phyloP scores from a whole-genome alignment of 2,888 invertebrate genomes.

The Lasioglossum lativentre region DNA sequence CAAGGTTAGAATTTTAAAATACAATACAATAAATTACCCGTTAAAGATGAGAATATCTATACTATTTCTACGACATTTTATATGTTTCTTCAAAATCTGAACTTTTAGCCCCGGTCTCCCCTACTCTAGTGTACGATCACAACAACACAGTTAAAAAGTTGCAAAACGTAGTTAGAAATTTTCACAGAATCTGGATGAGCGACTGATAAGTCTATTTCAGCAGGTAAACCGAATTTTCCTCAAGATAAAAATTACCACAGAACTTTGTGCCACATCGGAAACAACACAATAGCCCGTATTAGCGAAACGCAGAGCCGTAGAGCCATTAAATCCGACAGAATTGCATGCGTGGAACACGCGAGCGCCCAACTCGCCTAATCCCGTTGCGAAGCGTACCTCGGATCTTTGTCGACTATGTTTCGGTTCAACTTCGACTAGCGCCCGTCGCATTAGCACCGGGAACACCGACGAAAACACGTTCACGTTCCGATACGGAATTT shows the following conservation, averaged over 20 bases:
- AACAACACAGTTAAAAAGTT: no score
- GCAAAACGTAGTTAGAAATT: neutral
- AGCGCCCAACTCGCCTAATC: neutral
- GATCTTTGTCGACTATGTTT: neutral
- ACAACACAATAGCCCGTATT: neutral
- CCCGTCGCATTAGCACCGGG: neutral
- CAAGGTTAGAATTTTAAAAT: no score
- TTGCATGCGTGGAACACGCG: neutral
- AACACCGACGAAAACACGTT: neutral
- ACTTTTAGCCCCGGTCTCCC: no score
- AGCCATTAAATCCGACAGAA: neutral
- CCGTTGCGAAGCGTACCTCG: neutral
- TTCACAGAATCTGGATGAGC: neutral
- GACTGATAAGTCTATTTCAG: neutral
- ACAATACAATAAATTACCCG: no score
- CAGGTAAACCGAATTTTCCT: no score
- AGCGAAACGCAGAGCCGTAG: no score
- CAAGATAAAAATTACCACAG: neutral
- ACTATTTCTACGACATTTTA: no score
- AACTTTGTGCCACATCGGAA: neutral
- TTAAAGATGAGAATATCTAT: no score
- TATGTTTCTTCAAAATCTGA: no score
- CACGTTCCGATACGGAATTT: neutral
- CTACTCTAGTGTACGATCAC: no score
- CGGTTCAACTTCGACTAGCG: neutral